phyloP scores from a whole-genome alignment of 2,888 invertebrate genomes.

The Dicycla oo region DNA sequence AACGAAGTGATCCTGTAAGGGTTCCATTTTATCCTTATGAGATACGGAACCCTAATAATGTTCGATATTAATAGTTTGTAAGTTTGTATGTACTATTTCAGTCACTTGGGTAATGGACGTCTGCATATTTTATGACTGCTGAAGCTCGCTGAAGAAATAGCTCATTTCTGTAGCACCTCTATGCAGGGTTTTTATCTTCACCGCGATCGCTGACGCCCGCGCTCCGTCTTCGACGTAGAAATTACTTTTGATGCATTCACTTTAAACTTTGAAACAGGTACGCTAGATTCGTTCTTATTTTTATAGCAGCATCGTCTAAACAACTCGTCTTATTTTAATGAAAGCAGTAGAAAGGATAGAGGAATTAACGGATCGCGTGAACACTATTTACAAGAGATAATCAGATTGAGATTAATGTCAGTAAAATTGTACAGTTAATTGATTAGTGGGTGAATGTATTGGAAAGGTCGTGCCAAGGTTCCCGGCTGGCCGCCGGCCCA shows the following conservation, averaged over 20 bases:
- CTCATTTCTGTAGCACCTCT: conserved; percentile 27
- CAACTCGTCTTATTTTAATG: conserved; percentile 46
- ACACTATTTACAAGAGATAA: conserved; percentile 14
- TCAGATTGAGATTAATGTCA: conserved; percentile 33
- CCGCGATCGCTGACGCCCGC: conserved; percentile 26
- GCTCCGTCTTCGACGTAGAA: conserved; percentile 26
- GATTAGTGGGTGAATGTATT: conserved; percentile 74
- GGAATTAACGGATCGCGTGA: background rate
- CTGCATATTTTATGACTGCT: conserved; percentile 37
- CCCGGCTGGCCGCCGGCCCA: conserved; percentile 43
- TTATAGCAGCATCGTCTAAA: conserved; percentile 30
- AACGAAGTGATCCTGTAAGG: too few species aligned
- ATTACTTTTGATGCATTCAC: conserved; percentile 55
- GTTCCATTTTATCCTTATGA: too few species aligned
- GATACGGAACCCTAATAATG: too few species aligned
- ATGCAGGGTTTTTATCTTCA: conserved; percentile 46
- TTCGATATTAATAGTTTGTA: conserved; percentile 24
- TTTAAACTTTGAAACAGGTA: conserved; percentile 51
- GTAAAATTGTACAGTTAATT: conserved; percentile 48
- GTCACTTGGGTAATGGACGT: conserved; percentile 28
- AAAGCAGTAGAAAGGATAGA: conserved; percentile 42
- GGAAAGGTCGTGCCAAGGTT: conserved; percentile 79
- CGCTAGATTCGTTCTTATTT: conserved; percentile 38
- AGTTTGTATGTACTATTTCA: conserved; percentile 3
- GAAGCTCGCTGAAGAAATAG: conserved; percentile 45